phyloP scores from a whole-genome alignment of 1,140 invertebrate species.

The Dendroctonus ponderosae region DNA sequence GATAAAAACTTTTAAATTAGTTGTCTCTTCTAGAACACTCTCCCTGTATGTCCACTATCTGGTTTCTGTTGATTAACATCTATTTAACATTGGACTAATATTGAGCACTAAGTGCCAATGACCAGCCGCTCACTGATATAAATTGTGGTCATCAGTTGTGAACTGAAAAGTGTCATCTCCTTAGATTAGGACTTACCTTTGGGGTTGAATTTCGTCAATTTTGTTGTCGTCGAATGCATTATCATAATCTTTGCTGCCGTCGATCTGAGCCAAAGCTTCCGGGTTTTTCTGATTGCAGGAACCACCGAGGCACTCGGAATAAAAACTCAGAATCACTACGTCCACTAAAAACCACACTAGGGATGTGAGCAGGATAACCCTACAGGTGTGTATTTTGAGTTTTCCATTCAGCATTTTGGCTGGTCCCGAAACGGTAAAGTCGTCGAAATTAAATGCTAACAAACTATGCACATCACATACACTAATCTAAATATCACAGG shows the following conservation, averaged over 20 bases:
- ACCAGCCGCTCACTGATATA: neutral
- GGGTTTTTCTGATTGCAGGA: conserved; percentile 62
- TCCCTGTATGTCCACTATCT: neutral
- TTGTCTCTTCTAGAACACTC: neutral
- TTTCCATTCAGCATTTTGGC: conserved; percentile 77
- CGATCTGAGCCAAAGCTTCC: conserved; percentile 35
- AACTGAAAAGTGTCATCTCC: too few species aligned
- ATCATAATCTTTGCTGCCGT: conserved; percentile 26
- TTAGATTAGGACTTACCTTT: conserved; percentile 14
- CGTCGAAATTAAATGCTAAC: conserved; percentile 1
- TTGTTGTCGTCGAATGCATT: conserved; percentile 24
- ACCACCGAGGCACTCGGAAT: conserved; percentile 84
- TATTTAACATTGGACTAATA: neutral
- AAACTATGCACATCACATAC: conserved; percentile 11
- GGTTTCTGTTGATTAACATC: neutral
- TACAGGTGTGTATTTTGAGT: conserved; percentile 89
- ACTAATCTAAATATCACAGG: conserved; percentile 27
- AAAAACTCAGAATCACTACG: conserved; percentile 87
- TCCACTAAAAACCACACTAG: conserved; percentile 94
- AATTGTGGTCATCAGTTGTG: too few species aligned
- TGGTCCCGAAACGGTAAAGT: conserved; percentile 7
- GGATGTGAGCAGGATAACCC: conserved; percentile 90
- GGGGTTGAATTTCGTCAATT: conserved; percentile 18
- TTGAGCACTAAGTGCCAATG: neutral
- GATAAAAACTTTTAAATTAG: neutral